Conservation (phyloP, 2,888 invertebrate genomes). For the Papilio gigon region DNA sequence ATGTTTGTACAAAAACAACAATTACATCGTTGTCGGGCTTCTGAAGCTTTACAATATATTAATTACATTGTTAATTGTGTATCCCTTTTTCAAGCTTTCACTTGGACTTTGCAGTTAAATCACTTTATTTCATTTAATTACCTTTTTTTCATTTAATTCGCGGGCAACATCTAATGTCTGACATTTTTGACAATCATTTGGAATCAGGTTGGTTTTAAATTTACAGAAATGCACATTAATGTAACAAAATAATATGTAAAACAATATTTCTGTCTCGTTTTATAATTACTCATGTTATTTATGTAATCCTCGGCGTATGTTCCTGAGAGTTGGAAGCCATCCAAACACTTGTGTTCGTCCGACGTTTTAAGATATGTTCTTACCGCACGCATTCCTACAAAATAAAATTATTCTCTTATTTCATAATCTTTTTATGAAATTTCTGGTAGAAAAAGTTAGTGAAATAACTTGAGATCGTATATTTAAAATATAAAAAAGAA, state of each 20-base stretch:
- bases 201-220: too few relatives aligned
- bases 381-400: conserved; percentile 7
- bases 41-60: conserved; percentile 23
- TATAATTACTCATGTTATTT: conserved; percentile 20
- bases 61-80: conserved; percentile 13
- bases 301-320: conserved; percentile 13
- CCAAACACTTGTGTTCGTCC: conserved; percentile 19
- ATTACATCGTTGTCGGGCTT: neutral
- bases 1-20: conserved; percentile 9
- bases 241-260: neutral
- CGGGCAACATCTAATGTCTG: too few relatives aligned
- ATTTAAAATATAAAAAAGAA: neutral
- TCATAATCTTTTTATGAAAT: neutral
- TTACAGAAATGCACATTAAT: neutral
- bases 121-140: neutral
- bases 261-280: conserved; percentile 3
- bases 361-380: conserved; percentile 3
- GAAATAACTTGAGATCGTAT: neutral
- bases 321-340: neutral
- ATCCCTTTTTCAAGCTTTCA: neutral
- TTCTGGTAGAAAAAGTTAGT: neutral
- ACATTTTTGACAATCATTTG: too few relatives aligned
- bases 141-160: too few relatives aligned
- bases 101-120: neutral
- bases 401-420: conserved; percentile 10